Evolutionary conservation across 2,113 vertebrate species (phyloP).

Genomic region (Marmota flaviventris): DNA sequence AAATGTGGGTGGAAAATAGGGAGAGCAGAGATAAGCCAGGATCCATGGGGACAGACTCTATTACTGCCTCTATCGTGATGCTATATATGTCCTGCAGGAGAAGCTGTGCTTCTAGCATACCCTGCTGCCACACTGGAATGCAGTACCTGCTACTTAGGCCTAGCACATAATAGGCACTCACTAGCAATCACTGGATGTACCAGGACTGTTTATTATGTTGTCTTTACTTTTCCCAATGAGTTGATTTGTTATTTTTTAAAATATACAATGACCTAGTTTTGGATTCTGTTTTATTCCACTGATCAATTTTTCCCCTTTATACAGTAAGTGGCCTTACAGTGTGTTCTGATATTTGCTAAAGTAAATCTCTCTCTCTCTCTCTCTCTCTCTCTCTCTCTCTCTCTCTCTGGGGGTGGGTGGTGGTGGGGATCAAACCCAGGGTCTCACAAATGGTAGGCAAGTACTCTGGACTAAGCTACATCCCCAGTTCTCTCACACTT

Average conservation of each 20-base stretch:
- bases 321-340: neutral
- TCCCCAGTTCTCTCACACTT: too few species aligned
- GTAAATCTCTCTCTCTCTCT: neutral
- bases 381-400: neutral
- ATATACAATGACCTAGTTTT: neutral
- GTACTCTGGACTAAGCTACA: neutral
- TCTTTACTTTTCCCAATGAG: neutral
- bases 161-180: neutral
- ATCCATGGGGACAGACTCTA: neutral
- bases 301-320: neutral
- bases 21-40: neutral
- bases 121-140: neutral
- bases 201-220: too few species aligned
- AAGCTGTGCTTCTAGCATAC: neutral
- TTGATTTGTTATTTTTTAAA: neutral
- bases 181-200: neutral
- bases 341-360: constrained; percentile 18
- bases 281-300: neutral
- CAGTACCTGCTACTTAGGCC: too few species aligned
- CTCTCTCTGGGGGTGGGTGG: too few species aligned
- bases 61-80: neutral
- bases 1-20: neutral
- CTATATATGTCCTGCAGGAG: neutral
- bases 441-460: too few species aligned
- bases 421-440: too few species aligned